phyloP scores from a whole-genome alignment of 2,113 vertebrate species.

The chimpanzee (Pan troglodytes) region DNA sequence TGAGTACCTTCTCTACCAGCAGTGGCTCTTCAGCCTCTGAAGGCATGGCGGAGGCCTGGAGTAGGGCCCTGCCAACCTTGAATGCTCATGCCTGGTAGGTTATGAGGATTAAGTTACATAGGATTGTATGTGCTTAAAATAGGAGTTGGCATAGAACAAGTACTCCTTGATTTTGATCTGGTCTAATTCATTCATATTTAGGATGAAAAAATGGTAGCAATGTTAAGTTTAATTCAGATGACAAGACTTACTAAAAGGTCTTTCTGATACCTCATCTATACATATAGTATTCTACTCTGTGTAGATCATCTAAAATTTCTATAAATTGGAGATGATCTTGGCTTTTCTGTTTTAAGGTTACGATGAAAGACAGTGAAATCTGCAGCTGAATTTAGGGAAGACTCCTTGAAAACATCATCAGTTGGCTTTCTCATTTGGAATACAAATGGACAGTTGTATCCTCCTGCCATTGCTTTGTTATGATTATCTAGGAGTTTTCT shows the following conservation, averaged over 20 bases:
- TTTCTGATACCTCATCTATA: not conserved
- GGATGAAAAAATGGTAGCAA: not conserved
- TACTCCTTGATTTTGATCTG: not conserved
- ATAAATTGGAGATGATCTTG: not conserved
- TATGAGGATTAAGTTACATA: not conserved
- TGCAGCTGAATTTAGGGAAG: not conserved
- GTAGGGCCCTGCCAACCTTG: not conserved
- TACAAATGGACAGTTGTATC: not conserved
- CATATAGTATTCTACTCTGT: not conserved
- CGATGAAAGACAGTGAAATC: not conserved
- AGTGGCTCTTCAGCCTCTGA: not conserved
- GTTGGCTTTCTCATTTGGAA: constrained; percentile 43
- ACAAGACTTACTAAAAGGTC: not conserved
- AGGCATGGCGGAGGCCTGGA: not conserved
- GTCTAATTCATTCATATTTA: not conserved
- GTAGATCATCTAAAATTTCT: not conserved
- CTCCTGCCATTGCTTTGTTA: constrained; percentile 23
- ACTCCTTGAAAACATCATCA: not conserved
- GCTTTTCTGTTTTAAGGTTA: not conserved
- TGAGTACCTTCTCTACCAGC: not conserved
- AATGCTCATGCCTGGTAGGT: not conserved
- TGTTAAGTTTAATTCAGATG: constrained; percentile 15
- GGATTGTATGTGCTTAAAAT: not conserved
- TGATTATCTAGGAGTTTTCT: not conserved
- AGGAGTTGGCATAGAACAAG: not conserved